Conservation (phyloP, 2,888 invertebrate species). For the Listrodromus nycthemerus region DNA sequence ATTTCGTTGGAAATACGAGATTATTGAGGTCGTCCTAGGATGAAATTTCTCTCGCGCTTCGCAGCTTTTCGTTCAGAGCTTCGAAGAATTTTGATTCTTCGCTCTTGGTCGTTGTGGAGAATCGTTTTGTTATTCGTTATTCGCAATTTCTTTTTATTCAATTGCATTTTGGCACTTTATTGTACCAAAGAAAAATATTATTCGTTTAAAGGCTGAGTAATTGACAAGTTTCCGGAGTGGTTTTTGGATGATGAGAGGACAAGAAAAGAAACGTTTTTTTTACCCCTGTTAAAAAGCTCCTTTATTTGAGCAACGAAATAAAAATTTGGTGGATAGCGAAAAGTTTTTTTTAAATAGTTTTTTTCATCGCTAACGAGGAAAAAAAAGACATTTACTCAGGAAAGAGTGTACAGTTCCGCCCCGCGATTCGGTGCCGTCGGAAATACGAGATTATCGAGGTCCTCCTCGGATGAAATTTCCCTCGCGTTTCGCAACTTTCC, state of each 20-base stretch:
- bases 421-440: constrained; percentile 90
- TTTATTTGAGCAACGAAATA: neutral
- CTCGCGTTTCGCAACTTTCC: constrained; percentile 87
- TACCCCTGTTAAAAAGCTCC: neutral
- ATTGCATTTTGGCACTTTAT: neutral
- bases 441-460: constrained; percentile 88
- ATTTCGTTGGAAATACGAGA: constrained; percentile 91
- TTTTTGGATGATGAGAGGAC: neutral
- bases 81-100: constrained; percentile 89
- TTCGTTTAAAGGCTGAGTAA: neutral
- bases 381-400: constrained; percentile 49
- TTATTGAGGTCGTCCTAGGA: constrained; percentile 84
- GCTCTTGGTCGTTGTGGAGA: constrained; percentile 88
- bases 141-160: neutral
- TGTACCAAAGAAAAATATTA: neutral
- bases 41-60: constrained; percentile 65
- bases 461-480: constrained; percentile 79
- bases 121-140: neutral
- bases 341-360: neutral
- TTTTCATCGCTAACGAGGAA: neutral
- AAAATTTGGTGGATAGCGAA: neutral
- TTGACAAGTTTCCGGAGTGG: neutral
- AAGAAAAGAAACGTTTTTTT: constrained; percentile 9
- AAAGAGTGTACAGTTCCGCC: constrained; percentile 83
- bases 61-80: constrained; percentile 89